Evolutionary conservation across 2,888 invertebrate genomes (phyloP), one percentile per base, ranked within the genome.

Genomic region (Trachelus iudaicus): DNA sequence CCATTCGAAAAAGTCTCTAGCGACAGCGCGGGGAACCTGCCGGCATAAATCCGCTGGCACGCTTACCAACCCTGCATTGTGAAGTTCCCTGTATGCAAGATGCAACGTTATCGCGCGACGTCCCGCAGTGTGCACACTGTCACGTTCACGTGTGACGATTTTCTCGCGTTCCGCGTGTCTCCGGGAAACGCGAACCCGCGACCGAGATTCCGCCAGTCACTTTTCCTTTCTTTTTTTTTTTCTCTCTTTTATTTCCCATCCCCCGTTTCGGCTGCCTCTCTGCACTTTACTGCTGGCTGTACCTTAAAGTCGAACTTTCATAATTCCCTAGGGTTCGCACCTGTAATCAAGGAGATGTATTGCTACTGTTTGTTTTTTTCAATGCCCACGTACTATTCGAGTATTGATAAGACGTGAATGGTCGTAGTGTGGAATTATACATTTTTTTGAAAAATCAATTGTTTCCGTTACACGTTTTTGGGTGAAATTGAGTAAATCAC

Each of bases 1-100:
- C 81, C 81, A 81, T 82, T 82, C 80, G 76, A 37, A 75, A 77
- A 79, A 80, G 76, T 80, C 77, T 79, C 76, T 56, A 56, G 56
- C 23, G 23, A 56, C 23, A 23, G 23, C 0, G 23, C 23, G 9
- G 56, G 23, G 0, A 56, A 56, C 9, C 56, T 23, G 23, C 56
- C 9, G 9, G 56, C 2, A 56, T 56, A 9, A 56, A 23, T 56
- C 9, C 56, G 9, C 56, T 56, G 23, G 23, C 56, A 23, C 56
- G 23, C 56, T 56, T 56, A 23, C 56, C 56, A 23, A 40, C 15
- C 40, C 23, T 23, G 56, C 56, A 56, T 56, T 56, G 56, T 56
- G 56, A 56, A 0, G 23, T 56, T 56, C 9, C 56, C 9, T 23
- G 0, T 56, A 9, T 56, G 56, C 71, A 71, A 71, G 33, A 71